phyloP scores from a whole-genome alignment of 64 coral and sea anemone genomes.

The Dendrophyllia cribrosa region DNA sequence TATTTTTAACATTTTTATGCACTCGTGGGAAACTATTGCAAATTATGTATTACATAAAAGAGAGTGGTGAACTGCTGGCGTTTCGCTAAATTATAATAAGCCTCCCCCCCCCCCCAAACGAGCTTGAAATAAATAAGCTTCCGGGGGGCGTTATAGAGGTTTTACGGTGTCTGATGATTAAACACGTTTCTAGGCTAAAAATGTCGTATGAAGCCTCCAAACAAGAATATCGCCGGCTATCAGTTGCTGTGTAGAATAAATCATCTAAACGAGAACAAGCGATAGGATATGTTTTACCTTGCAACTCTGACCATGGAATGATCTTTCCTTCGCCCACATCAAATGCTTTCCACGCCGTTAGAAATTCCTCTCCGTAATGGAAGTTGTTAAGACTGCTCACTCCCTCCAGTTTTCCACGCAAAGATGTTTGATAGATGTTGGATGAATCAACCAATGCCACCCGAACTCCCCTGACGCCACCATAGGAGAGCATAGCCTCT shows the following conservation, averaged over 20 bases:
- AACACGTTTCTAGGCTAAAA: too few species aligned
- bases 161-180: too few species aligned
- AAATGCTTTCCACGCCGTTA: constrained; percentile 64
- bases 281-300: neutral
- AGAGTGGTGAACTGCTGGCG: too few species aligned
- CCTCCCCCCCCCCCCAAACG: too few species aligned
- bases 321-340: constrained; percentile 58
- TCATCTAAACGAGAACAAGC: neutral
- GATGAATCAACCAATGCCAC: constrained; percentile 27
- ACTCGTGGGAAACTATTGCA: too few species aligned
- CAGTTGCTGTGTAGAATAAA: neutral
- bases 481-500: constrained; percentile 42
- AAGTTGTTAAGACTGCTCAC: constrained; percentile 63
- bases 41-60: too few species aligned
- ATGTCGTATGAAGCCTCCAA: neutral
- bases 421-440: neutral
- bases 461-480: constrained; percentile 33
- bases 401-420: constrained; percentile 8
- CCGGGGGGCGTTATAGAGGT: too few species aligned
- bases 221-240: neutral
- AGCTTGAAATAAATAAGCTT: too few species aligned
- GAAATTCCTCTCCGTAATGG: neutral
- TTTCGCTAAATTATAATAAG: too few species aligned
- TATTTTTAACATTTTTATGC: too few species aligned
- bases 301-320: constrained; percentile 22